Evolutionary conservation across 2,797 vertebrate genomes (phyloP).

Genomic region (Epinephelus coioides): DNA sequence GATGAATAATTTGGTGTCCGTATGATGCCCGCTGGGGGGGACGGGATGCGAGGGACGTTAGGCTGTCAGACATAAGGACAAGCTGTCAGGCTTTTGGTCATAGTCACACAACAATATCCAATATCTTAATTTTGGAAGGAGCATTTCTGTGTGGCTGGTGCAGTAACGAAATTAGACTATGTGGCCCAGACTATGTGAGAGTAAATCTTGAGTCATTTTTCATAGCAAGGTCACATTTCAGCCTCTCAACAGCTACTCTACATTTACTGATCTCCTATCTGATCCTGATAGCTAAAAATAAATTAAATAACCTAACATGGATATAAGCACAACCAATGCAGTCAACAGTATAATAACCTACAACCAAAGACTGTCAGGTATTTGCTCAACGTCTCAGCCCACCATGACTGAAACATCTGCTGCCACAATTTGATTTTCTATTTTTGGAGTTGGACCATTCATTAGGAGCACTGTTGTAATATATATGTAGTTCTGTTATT

Average conservation of each 20-base stretch:
- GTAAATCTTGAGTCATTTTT: conserved; percentile 10
- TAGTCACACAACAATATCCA: conserved; percentile 17
- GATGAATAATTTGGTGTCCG: conserved; percentile 46
- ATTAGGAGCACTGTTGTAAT: too few species aligned
- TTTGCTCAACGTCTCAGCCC: too few species aligned
- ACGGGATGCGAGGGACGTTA: neutral
- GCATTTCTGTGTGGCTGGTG: conserved; percentile 9
- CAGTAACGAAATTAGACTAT: conserved; percentile 32
- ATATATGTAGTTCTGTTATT: too few species aligned
- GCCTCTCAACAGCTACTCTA: neutral
- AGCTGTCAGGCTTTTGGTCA: conserved; percentile 41
- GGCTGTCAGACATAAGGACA: conserved; percentile 46
- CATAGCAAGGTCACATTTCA: conserved; percentile 34
- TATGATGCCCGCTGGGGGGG: conserved; percentile 33
- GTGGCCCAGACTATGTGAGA: neutral
- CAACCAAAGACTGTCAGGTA: too few species aligned
- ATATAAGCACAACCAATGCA: too few species aligned
- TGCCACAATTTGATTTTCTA: too few species aligned
- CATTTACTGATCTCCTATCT: neutral
- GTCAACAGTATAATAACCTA: too few species aligned
- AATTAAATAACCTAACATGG: too few species aligned
- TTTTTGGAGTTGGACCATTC: too few species aligned
- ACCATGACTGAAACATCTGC: too few species aligned
- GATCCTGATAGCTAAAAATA: too few species aligned
- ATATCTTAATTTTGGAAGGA: conserved; percentile 30